Evolutionary conservation across 2,797 vertebrate genomes (phyloP), one percentile per base, ranked within the genome.

Genomic region (Hephaestus fuliginosus): DNA sequence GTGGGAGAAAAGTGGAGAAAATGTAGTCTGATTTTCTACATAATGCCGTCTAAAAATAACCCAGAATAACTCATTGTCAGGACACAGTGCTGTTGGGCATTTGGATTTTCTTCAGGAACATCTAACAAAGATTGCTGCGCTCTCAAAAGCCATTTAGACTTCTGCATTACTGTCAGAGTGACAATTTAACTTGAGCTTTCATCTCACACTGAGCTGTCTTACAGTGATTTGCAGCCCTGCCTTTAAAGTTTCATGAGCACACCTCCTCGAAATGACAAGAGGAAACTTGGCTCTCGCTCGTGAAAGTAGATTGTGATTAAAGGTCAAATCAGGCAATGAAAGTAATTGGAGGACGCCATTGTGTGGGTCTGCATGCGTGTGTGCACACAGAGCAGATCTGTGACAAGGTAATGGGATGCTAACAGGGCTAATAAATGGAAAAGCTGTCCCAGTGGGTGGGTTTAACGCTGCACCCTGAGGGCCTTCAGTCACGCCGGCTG

Each of bases 381-480:
- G n/a, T 28, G 22, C 12, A 39, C 11, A 56, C 43, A 76, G 17
- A 65, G 10, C 57, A 56, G 44, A 79, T 52, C 17, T 75, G 49
- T 48, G 72, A 61, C 48, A 55, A 68, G 55, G 53, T 77, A 82
- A 84, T 62, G 73, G 78, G 75, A 76, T 7, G 70, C 81, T 78
- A 78, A 87, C 56, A 14, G 77, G 72, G 12, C 65, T 77, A 66
- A 88, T 85, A 61, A 76, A 89, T 73, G 68, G 55, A 55, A 66
- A 53, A 73, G 36, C 68, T 73, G 64, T 74, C 78, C 65, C 70
- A 65, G 64, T 75, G 78, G 48, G 76, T 56, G 56, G 58, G 81
- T 75, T 75, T 74, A 78, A 75, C 36, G 81, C 41, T 14, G 65
- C 78, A 22, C 58, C 87, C 84, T 25, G 74, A 72, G 77, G 88